Conservation (phyloP, 2,113 vertebrate genomes). For the Chlorodrepanis virens region DNA sequence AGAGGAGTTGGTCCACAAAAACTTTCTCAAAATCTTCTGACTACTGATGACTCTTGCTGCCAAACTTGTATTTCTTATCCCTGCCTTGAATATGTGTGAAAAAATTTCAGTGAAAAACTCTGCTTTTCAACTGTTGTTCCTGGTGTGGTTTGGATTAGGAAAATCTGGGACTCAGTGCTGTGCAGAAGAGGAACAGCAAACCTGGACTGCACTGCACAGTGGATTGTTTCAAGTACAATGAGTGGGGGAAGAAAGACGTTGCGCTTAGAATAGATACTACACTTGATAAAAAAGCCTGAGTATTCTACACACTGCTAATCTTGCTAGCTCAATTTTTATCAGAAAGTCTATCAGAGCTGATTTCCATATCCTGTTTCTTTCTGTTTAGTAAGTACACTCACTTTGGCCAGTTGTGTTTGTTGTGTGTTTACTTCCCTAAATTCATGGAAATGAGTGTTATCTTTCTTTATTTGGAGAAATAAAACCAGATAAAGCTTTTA, state of each 20-base stretch:
- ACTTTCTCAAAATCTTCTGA: not conserved
- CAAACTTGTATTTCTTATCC: not conserved
- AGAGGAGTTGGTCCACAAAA: not conserved
- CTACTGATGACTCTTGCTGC: not conserved
- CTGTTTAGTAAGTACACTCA: not conserved
- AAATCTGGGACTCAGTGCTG: not conserved
- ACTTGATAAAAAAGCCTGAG: not conserved
- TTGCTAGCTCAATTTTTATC: not conserved
- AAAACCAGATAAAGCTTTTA: not conserved
- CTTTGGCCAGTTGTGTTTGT: not conserved
- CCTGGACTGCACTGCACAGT: not conserved
- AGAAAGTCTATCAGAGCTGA: not conserved
- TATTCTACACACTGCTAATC: not conserved
- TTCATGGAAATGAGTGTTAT: not conserved
- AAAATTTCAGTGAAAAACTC: not conserved
- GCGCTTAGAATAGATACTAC: not conserved
- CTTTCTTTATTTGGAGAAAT: slow-evolving; percentile 4
- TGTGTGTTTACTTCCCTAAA: not conserved
- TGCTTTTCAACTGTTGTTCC: not conserved
- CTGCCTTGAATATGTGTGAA: not conserved
- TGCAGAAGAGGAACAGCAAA: not conserved
- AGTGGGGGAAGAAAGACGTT: not conserved
- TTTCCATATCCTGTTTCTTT: not conserved
- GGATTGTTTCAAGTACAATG: not conserved
- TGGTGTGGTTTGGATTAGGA: not conserved